Percentiles rank a stretch among this genome's conserved stretches.
These are phyloP conservation scores for Adoxophyes honmai DNA, from an alignment of 1,140 invertebrate species.

Conservation along the genomic window DNA sequence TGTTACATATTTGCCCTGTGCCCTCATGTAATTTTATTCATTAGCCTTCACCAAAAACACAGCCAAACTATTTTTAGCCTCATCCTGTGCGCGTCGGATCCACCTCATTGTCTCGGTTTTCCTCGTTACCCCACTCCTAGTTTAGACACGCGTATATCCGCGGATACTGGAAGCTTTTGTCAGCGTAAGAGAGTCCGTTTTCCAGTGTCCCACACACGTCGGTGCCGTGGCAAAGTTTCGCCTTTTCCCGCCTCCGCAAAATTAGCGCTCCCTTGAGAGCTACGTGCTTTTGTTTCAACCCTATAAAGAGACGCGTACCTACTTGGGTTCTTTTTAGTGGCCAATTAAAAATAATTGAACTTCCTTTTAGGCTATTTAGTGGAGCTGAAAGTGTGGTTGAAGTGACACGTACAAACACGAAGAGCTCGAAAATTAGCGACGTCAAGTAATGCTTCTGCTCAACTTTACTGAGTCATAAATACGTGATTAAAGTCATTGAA, in stretches of 20 bases:
- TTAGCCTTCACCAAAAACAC: neutral
- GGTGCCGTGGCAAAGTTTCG: slow-evolving; percentile 13
- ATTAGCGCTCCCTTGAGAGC: slow-evolving; percentile 22
- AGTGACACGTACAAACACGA: no score
- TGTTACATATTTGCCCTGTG: no score
- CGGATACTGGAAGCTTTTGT: neutral
- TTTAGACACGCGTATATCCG: neutral
- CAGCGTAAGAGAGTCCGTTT: neutral
- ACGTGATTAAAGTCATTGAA: no score
- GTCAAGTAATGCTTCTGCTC: no score
- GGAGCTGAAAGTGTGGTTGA: neutral
- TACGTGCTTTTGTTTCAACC: slow-evolving; percentile 19
- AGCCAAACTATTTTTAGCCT: slow-evolving; percentile 2
- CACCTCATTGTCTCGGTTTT: slow-evolving; percentile 10
- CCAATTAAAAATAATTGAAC: slow-evolving; percentile 15
- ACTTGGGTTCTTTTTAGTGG: slow-evolving; percentile 5
- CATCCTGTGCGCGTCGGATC: neutral
- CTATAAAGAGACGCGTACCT: slow-evolving; percentile 14
- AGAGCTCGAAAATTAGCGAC: no score
- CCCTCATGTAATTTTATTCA: no score
- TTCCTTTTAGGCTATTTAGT: slow-evolving; percentile 7
- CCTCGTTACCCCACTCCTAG: slow-evolving; percentile 9
- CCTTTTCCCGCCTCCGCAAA: slow-evolving; percentile 15
- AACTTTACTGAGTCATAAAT: no score
- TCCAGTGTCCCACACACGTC: neutral